Evolutionary conservation across 2,113 vertebrate genomes (phyloP), one percentile per base, ranked within the genome.

Genomic region (Pan paniscus): DNA sequence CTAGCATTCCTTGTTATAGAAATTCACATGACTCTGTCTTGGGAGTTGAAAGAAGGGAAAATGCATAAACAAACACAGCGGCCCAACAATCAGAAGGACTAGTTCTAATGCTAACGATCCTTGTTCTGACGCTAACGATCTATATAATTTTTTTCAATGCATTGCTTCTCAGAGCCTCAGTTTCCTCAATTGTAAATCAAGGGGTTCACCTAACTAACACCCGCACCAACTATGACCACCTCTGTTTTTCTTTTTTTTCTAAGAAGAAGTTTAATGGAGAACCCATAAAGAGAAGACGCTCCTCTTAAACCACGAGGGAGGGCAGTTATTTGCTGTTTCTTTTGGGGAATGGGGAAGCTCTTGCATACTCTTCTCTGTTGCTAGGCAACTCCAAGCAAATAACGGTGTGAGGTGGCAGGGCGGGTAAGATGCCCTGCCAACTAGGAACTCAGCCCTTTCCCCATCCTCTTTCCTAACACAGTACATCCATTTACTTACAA

Each of bases 401-500:
- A 94, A 22, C 20, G 13, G 92, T 43, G 8, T 40, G 38, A 95
- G 48, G 73, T 3, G 75, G 5, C 12, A 73, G 89, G 86, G 2
- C 90, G 4, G 61, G 57, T 50, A 88, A 13, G 43, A 75, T 5
- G 6, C 5, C 52, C 78, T 55, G 68, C 50, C 70, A 89, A 22
- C 35, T 1, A 20, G 8, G 40, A 8, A 2, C 43, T n/a, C 59
- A 35, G 70, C 46, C 40, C 80, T 76, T 23, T 48, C n/a, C 38
- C 6, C 0, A 61, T 20, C 16, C 55, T 16, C 10, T 4, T 67
- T 27, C 32, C n/a, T 0, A 81, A 10, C 17, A 64, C 1, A 2
- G 52, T 27, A 78, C 18, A 80, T n/a, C 9, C 27, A 18, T 40
- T 89, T 96, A 99, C 99, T 99, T 98, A 99, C 99, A 98, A 99